phyloP scores from a whole-genome alignment of 1,140 invertebrate species.

The Brachionus plicatilis region DNA sequence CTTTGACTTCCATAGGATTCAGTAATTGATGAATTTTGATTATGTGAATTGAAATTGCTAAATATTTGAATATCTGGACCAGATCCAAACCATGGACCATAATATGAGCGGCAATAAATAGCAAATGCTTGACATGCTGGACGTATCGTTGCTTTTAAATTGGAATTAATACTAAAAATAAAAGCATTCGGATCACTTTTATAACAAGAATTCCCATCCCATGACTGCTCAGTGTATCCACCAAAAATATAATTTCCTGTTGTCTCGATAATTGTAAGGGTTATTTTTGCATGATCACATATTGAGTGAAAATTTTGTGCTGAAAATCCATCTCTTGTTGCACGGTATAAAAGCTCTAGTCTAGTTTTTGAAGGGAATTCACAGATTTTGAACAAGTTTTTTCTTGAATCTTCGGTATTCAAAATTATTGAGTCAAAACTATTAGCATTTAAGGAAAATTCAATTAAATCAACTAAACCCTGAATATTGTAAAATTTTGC shows the following conservation, averaged over 20 bases:
- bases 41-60: background rate
- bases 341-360: background rate
- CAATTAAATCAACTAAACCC: background rate
- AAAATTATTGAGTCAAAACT: background rate
- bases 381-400: background rate
- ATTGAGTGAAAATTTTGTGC: background rate
- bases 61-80: background rate
- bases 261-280: background rate
- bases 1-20: too few species aligned
- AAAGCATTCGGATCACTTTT: background rate
- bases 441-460: too few species aligned
- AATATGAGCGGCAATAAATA: background rate
- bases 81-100: background rate
- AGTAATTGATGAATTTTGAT: too few species aligned
- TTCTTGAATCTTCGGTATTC: background rate
- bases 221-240: background rate
- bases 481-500: slow-evolving; percentile 30
- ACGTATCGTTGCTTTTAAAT: background rate
- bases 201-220: background rate
- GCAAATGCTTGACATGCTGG: background rate
- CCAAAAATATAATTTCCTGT: background rate
- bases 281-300: background rate
- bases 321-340: background rate
- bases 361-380: background rate
- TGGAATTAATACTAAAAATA: background rate